Conservation (phyloP, 2,113 vertebrate species). For the Gadus macrocephalus region DNA sequence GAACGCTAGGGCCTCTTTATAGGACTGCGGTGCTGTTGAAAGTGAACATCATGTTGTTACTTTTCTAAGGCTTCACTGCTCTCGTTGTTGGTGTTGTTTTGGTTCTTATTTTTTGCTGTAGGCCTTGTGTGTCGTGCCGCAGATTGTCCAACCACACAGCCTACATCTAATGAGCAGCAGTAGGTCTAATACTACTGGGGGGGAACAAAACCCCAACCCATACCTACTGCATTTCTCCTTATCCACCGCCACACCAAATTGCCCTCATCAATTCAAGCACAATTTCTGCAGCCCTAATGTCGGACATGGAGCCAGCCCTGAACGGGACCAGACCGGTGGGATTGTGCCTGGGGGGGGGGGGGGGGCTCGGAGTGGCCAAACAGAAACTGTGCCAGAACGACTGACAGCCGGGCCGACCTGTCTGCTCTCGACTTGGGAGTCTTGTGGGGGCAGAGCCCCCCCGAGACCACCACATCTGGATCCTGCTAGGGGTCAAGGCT, state of each 20-base stretch:
- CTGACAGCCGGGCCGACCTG: slow-evolving; percentile 67
- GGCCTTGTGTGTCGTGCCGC: too few species aligned
- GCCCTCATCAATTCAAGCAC: slow-evolving; percentile 83
- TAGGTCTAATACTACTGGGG: too few species aligned
- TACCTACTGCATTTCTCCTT: slow-evolving; percentile 7
- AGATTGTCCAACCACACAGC: too few species aligned
- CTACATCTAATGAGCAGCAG: too few species aligned
- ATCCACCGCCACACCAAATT: slow-evolving; percentile 70
- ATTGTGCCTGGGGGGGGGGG: slow-evolving; percentile 52
- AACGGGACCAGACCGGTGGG: slow-evolving; percentile 73
- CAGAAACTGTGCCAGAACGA: slow-evolving; percentile 53
- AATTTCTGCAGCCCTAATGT: slow-evolving; percentile 71
- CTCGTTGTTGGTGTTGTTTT: too few species aligned
- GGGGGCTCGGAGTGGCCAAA: slow-evolving; percentile 52
- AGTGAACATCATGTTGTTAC: too few species aligned
- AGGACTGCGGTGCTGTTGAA: too few species aligned
- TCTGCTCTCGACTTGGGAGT: slow-evolving; percentile 72
- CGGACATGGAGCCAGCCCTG: slow-evolving; percentile 59
- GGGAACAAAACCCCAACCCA: too few species aligned
- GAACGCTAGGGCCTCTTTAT: too few species aligned
- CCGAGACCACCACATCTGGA: slow-evolving; percentile 96
- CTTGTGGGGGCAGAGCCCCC: slow-evolving; percentile 69
- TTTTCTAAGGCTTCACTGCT: too few species aligned
- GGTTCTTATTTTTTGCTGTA: too few species aligned
- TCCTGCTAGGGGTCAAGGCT: slow-evolving; percentile 98